Evolutionary conservation across 2,888 invertebrate genomes (phyloP).

Genomic region (Hydrotaea cyrtoneurina): DNA sequence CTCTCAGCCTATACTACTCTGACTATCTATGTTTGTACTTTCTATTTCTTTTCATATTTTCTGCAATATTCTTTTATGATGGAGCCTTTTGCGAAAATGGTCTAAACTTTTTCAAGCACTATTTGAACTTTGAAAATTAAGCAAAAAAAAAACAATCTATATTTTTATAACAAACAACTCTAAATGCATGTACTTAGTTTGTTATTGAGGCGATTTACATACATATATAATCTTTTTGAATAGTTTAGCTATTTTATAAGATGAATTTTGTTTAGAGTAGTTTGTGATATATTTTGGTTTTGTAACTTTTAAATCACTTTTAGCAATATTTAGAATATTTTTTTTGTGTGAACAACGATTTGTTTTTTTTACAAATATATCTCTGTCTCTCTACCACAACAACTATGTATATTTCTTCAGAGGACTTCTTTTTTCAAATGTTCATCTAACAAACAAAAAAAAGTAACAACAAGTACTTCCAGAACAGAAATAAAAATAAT

Average conservation of each 20-base stretch:
- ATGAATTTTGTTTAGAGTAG: conserved; percentile 11
- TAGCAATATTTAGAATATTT: background rate
- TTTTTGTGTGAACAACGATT: background rate
- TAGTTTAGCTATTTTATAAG: conserved; percentile 1
- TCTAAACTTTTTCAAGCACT: background rate
- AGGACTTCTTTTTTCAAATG: conserved; percentile 6
- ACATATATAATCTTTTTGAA: background rate
- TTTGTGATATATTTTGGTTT: conserved; percentile 17
- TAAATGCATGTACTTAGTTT: conserved; percentile 24
- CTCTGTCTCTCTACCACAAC: background rate
- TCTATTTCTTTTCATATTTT: background rate
- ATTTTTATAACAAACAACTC: background rate
- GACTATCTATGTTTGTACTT: background rate
- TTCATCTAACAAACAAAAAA: conserved; percentile 35
- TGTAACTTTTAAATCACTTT: background rate
- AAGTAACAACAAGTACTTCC: conserved; percentile 10
- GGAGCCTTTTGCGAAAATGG: too few species aligned
- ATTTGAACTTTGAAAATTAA: too few species aligned
- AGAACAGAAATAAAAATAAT: conserved; percentile 17
- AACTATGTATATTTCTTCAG: background rate
- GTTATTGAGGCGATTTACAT: background rate
- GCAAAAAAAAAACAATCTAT: too few species aligned
- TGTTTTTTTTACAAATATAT: background rate
- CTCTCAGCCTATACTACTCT: background rate
- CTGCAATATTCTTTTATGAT: background rate